A percentile compares a stretch with the other conserved stretches of the same genome.
Conservation (phyloP, 2,797 vertebrate species). For the Podarcis siculus region DNA sequence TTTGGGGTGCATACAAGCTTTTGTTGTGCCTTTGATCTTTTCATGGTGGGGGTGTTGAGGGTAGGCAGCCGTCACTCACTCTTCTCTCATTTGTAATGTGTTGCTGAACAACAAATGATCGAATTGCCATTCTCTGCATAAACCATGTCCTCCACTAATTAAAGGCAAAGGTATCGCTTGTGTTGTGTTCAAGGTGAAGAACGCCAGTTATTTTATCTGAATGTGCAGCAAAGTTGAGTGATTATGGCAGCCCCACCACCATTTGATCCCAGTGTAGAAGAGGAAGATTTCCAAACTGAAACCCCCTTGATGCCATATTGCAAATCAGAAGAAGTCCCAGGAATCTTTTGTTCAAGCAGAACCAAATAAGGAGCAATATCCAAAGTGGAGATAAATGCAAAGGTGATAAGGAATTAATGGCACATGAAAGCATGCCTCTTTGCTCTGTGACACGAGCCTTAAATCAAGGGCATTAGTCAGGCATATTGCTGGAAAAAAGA, state of each 20-base stretch:
- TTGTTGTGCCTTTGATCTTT: background rate
- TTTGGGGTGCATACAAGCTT: background rate
- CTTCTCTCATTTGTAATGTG: background rate
- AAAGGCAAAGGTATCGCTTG: background rate
- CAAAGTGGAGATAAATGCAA: slow-evolving; percentile 20
- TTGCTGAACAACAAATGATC: background rate
- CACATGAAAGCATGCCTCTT: slow-evolving; percentile 39
- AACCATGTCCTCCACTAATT: background rate
- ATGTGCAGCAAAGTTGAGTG: background rate
- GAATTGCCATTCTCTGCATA: background rate
- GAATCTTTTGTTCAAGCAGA: slow-evolving; percentile 31
- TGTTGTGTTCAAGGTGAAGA: background rate
- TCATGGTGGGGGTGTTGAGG: no score
- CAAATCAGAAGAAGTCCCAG: background rate
- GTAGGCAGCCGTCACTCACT: background rate
- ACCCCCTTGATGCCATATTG: background rate
- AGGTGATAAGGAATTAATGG: slow-evolving; percentile 49
- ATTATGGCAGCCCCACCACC: background rate
- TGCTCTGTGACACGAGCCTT: slow-evolving; percentile 21
- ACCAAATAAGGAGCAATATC: slow-evolving; percentile 14
- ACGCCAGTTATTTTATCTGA: background rate
- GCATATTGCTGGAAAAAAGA: background rate
- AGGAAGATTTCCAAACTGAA: background rate
- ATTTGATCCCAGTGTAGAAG: no score
- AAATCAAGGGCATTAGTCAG: slow-evolving; percentile 35